These are phyloP conservation scores for Ellobius talpinus DNA, from an alignment of 2,113 vertebrate genomes.

Conservation along the genomic window DNA sequence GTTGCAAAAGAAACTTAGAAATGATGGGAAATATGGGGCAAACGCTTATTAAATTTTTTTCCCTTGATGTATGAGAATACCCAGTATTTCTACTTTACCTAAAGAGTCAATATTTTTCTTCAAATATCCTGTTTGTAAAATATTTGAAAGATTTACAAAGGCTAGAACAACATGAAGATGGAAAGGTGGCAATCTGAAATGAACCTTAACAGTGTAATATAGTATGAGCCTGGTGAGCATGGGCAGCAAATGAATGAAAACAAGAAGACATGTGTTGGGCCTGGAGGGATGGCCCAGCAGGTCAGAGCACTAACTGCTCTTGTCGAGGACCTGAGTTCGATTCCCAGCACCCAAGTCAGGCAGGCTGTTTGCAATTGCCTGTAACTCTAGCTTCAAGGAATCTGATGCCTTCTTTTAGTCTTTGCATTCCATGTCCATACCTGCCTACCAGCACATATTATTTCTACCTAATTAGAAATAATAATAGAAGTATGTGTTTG, in stretches of 20 bases:
- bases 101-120: constrained; percentile 12
- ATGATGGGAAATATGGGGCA: background rate
- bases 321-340: background rate
- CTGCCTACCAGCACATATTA: background rate
- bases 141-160: background rate
- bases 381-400: background rate
- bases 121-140: background rate
- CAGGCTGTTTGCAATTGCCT: background rate
- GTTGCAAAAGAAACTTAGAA: background rate
- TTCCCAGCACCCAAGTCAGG: background rate
- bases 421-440: background rate
- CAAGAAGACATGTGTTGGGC: background rate
- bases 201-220: background rate
- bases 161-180: fast-evolving
- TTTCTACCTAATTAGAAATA: background rate
- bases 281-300: background rate
- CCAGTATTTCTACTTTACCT: background rate
- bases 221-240: background rate
- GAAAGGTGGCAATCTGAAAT: background rate
- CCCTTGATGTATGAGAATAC: background rate
- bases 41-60: background rate
- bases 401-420: background rate
- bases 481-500: background rate
- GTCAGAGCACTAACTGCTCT: background rate
- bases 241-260: background rate